Percentiles rank a stretch among this genome's conserved stretches.
These are phyloP conservation scores for Carcina quercana DNA, from an alignment of 2,888 invertebrate species.

Conservation along the genomic window DNA sequence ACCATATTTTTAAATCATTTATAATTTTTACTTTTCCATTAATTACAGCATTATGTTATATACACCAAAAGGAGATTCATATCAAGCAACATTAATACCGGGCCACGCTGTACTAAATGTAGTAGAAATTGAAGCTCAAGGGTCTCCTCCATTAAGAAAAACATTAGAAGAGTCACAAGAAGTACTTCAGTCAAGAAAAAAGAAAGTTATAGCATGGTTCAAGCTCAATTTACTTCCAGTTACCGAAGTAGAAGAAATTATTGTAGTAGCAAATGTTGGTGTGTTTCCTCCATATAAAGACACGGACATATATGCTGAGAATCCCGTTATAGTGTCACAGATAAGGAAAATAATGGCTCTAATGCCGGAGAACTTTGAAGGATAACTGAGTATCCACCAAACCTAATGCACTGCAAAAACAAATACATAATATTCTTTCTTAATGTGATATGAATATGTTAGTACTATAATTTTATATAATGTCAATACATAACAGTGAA, in stretches of 20 bases:
- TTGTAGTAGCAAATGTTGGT: conserved; percentile 43
- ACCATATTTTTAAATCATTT: too few species aligned
- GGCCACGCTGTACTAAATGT: conserved; percentile 48
- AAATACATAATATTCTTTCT: too few species aligned
- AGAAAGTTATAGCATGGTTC: conserved; percentile 45
- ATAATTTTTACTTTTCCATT: too few species aligned
- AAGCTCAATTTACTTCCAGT: conserved; percentile 46
- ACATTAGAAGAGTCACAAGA: conserved; percentile 18
- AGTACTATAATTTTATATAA: too few species aligned
- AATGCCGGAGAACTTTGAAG: conserved; percentile 45
- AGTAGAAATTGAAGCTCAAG: conserved; percentile 16
- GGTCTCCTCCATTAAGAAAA: conserved; percentile 9
- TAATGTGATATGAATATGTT: too few species aligned
- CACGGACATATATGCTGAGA: conserved; percentile 49
- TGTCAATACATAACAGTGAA: too few species aligned
- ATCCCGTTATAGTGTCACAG: conserved; percentile 46
- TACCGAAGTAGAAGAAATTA: conserved; percentile 38
- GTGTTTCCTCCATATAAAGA: conserved; percentile 47
- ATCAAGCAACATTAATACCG: conserved; percentile 41
- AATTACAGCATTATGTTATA: conserved; percentile 51
- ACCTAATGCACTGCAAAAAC: too few species aligned
- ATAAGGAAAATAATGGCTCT: conserved; percentile 44
- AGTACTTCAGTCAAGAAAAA: conserved; percentile 31
- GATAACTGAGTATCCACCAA: too few species aligned
- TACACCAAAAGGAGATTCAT: conserved; percentile 29